Conservation (phyloP, 2,113 vertebrate genomes). For the Lipotes vexillifer region DNA sequence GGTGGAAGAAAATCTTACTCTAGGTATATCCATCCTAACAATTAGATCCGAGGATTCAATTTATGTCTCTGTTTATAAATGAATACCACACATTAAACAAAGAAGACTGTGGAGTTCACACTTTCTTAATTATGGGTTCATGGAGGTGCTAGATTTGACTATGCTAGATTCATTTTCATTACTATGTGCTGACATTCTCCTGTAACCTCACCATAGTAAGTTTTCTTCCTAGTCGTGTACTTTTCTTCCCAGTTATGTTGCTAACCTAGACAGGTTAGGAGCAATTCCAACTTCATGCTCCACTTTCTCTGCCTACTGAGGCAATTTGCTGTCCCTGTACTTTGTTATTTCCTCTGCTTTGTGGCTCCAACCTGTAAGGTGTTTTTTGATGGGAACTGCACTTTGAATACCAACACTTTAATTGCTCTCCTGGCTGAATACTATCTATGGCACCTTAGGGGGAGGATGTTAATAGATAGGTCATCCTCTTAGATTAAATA, state of each 20-base stretch:
- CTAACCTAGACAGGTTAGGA: conserved; percentile 45
- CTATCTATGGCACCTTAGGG: neutral
- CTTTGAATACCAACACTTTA: conserved; percentile 60
- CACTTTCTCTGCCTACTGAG: conserved; percentile 38
- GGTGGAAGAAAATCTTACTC: neutral
- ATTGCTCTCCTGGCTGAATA: conserved; percentile 26
- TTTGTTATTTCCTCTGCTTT: conserved; percentile 65
- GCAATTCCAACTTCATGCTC: conserved; percentile 57
- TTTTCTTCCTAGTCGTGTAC: conserved; percentile 54
- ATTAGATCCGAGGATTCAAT: conserved; percentile 36
- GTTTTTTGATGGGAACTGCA: conserved; percentile 55
- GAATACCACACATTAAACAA: conserved; percentile 30
- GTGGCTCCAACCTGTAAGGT: conserved; percentile 56
- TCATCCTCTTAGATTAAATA: conserved; percentile 49
- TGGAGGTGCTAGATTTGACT: neutral
- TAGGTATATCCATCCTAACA: conserved; percentile 38
- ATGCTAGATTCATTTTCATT: conserved; percentile 30
- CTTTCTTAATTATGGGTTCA: conserved; percentile 5
- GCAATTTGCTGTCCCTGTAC: conserved; percentile 61
- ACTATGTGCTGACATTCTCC: conserved; percentile 19
- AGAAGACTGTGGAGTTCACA: neutral
- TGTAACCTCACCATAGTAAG: conserved; percentile 17
- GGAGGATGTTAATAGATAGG: conserved; percentile 52
- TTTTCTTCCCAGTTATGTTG: neutral
- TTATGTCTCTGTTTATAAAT: conserved; percentile 54